These are phyloP conservation scores for Atherinosoma microstoma DNA, from an alignment of 2,797 vertebrate genomes.

Conservation along the genomic window DNA sequence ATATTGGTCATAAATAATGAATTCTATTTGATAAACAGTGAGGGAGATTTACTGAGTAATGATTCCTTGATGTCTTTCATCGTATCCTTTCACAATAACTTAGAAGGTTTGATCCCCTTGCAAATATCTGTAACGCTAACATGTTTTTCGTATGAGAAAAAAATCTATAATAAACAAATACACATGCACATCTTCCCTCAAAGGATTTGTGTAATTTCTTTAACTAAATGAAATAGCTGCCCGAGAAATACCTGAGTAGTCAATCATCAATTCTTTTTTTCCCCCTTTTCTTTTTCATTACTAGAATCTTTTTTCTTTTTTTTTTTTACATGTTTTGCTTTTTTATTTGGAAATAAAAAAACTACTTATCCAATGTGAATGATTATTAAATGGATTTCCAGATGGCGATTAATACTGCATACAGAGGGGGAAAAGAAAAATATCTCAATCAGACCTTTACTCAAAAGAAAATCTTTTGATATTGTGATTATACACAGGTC, in stretches of 20 bases:
- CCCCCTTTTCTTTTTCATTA: constrained; percentile 80
- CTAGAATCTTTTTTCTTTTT: constrained; percentile 75
- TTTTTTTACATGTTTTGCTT: constrained; percentile 78
- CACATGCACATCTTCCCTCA: constrained; percentile 87
- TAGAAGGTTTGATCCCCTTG: constrained; percentile 86
- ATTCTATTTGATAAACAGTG: constrained; percentile 76
- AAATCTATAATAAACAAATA: constrained; percentile 98
- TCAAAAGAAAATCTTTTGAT: constrained; percentile 80
- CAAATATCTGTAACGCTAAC: constrained; percentile 94
- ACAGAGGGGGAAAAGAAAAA: constrained; percentile 74
- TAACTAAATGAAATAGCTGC: constrained; percentile 95
- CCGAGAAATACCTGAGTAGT: constrained; percentile 87
- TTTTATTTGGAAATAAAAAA: constrained; percentile 54
- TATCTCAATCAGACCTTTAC: constrained; percentile 68
- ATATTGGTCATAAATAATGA: constrained; percentile 76
- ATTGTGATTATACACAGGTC: constrained; percentile 61
- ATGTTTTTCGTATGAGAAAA: constrained; percentile 80
- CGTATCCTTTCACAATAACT: constrained; percentile 79
- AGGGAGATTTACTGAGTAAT: constrained; percentile 67
- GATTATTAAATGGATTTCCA: constrained; percentile 89
- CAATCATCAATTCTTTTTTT: constrained; percentile 88
- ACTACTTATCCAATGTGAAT: constrained; percentile 93
- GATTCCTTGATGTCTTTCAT: constrained; percentile 73
- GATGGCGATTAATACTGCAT: constrained; percentile 85
- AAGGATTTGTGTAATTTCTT: constrained; percentile 89